Conservation (phyloP, 2,888 invertebrate genomes). For the Aphidius colemani region DNA sequence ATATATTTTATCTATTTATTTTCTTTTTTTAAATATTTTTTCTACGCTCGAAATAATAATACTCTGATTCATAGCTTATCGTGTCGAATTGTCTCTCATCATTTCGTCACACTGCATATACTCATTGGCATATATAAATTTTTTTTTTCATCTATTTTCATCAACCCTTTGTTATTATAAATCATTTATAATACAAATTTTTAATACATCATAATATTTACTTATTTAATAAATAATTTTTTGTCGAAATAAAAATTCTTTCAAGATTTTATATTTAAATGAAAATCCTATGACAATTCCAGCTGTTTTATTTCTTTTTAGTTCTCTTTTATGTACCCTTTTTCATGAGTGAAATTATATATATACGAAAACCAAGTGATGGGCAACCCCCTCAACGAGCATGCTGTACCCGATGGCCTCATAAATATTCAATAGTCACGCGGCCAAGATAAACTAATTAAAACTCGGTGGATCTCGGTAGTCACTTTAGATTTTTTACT, state of each 20-base stretch:
- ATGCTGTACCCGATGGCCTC: conserved; percentile 47
- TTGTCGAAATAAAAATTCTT: not conserved
- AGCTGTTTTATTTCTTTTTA: no score
- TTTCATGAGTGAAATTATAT: not conserved
- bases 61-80: conserved; percentile 31
- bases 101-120: conserved; percentile 36
- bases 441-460: conserved; percentile 62
- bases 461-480: conserved; percentile 60
- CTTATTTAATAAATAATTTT: not conserved
- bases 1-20: no score
- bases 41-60: conserved; percentile 36
- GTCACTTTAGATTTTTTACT: conserved; percentile 61
- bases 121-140: conserved; percentile 15
- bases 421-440: conserved; percentile 61
- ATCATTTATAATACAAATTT: not conserved
- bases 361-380: not conserved
- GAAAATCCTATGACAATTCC: no score
- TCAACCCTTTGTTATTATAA: no score
- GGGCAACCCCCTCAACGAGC: conserved; percentile 30
- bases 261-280: no score
- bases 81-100: conserved; percentile 32
- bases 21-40: not conserved
- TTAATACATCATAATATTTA: no score
- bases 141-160: not conserved
- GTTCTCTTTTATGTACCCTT: conserved; percentile 16